Conservation (phyloP, 2,888 invertebrate species). For the Chloromyia formosa region DNA sequence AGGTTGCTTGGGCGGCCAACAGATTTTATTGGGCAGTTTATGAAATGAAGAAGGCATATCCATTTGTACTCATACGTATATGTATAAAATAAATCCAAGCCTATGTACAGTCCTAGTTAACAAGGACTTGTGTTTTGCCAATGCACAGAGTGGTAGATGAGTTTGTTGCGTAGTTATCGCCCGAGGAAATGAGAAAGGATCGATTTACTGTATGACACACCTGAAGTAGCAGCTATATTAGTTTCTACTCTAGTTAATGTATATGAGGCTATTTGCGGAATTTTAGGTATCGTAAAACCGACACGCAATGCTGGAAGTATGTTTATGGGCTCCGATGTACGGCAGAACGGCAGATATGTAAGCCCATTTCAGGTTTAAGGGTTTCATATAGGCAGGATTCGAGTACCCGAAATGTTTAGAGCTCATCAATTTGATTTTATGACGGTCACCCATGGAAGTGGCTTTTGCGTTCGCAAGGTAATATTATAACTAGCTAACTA, state of each 20-base stretch:
- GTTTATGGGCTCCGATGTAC: too few relatives aligned
- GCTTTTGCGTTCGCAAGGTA: too few relatives aligned
- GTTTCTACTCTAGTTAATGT: conserved; percentile 34
- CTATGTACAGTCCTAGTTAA: too few relatives aligned
- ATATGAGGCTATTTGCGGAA: conserved; percentile 31
- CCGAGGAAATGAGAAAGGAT: conserved; percentile 12
- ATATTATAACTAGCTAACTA: too few relatives aligned
- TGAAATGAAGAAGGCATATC: too few relatives aligned
- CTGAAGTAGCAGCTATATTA: conserved; percentile 39
- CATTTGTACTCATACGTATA: too few relatives aligned
- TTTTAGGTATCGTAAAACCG: conserved; percentile 30
- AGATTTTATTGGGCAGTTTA: too few relatives aligned
- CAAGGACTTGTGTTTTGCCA: too few relatives aligned
- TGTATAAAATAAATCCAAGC: too few relatives aligned
- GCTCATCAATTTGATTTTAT: conserved; percentile 25
- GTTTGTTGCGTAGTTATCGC: conserved; percentile 8
- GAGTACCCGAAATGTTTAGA: conserved; percentile 15
- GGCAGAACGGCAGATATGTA: too few relatives aligned
- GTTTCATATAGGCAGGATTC: neutral
- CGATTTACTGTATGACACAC: conserved; percentile 23
- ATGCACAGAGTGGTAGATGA: conserved; percentile 4
- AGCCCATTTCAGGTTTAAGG: neutral
- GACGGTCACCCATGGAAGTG: neutral
- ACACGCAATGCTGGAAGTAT: conserved; percentile 14
- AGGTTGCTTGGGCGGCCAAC: neutral